Evolutionary conservation across 2,113 vertebrate species (phyloP), one percentile per base, ranked within the genome.

Genomic region (Albula glossodonta): DNA sequence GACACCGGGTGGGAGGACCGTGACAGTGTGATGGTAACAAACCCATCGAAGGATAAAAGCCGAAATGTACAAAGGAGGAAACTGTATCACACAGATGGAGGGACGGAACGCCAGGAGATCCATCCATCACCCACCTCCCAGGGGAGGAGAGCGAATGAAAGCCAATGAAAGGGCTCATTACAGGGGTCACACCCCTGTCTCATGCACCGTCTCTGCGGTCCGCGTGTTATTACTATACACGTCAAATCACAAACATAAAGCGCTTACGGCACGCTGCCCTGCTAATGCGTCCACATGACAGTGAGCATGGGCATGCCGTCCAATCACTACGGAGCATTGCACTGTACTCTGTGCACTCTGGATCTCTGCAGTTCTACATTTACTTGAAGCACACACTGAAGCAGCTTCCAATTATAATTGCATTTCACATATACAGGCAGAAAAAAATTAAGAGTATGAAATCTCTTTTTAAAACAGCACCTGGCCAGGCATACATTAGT

Each of bases 91-190:
- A 8, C 70, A 10, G 70, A 74, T 31, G 70, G 8, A n/a, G 70
- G n/a, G 22, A 41, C 31, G 31, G 60, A 41, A 41, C 6, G 74
- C 57, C 74, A 4, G 41, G 11, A 11, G n/a, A 79, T 4, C 78
- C 78, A 79, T 79, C 78, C 48, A 50, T 79, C 78, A 49, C 48
- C 1, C 3, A 41, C 31, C 31, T 11, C 78, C 78, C 78, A 5
- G 31, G 78, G 78, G 78, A 79, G 15, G 78, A 5, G 78, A 3
- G 49, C 0, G 50, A 79, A 25, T 78, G 22, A 78, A 78, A 78
- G n/a, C 74, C 74, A 10, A 41, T 79, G 49, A 50, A 79, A 79
- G 49, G 78, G 22, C 17, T 79, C 78, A 79, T 79, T 79, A 79
- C 48, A 50, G 78, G 41, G 48, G 48, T 79, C 78, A 50, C 78